Percentiles rank a stretch among this genome's conserved stretches.
Evolutionary conservation across 2,888 invertebrate genomes (phyloP).

Genomic region (Minunthozetes semirufus): DNA sequence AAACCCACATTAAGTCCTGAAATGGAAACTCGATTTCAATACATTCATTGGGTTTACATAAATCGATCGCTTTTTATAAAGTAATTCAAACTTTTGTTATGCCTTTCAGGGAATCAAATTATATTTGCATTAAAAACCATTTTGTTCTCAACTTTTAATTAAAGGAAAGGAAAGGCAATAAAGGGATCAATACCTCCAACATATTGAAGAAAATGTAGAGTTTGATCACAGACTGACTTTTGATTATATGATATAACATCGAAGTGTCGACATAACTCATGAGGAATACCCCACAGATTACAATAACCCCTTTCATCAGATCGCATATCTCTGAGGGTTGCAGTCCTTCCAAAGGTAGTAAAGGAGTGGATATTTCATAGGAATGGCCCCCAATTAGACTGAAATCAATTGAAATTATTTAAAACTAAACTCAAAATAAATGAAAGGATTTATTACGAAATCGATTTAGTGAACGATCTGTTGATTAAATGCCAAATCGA

Average conservation of each 20-base stretch:
- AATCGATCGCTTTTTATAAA: not conserved
- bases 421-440: not conserved
- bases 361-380: conserved; percentile 46
- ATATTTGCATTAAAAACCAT: not conserved
- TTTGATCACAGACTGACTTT: conserved; percentile 95
- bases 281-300: conserved; percentile 70
- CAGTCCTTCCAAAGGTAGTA: conserved; percentile 51
- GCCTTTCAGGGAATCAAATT: not conserved
- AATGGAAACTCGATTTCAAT: not conserved
- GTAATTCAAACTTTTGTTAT: not conserved
- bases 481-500: conserved; percentile 73
- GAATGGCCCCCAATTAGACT: not conserved
- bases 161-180: not conserved
- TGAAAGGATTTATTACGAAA: conserved; percentile 29
- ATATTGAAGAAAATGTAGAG: conserved; percentile 99
- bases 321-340: conserved; percentile 92
- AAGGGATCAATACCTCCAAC: conserved; percentile 67
- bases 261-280: conserved; percentile 94
- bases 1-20: not conserved
- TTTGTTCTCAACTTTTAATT: not conserved
- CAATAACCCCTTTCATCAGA: conserved; percentile 80
- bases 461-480: conserved; percentile 57
- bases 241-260: conserved; percentile 84
- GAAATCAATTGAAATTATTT: not conserved
- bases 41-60: not conserved